Evolutionary conservation across 1,140 invertebrate genomes (phyloP).

Genomic region (Wiebesia pumilae): DNA sequence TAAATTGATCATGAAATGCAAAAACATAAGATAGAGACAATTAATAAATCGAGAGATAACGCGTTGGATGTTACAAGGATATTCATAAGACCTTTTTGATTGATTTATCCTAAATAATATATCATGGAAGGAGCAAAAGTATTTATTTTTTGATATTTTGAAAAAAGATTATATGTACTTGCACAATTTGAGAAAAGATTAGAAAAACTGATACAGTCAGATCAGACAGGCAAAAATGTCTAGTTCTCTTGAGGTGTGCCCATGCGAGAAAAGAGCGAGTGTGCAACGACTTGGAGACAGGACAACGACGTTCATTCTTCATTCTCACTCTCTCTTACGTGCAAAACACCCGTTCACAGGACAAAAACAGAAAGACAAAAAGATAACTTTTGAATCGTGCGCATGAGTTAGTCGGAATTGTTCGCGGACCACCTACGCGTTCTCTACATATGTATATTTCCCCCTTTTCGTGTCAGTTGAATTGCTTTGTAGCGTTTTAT

Average conservation of each 20-base stretch:
- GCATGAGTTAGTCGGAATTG: not conserved
- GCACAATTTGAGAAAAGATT: not conserved
- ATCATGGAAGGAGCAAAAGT: no score
- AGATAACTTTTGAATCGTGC: constrained; percentile 4
- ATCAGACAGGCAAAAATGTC: not conserved
- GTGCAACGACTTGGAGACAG: constrained; percentile 3
- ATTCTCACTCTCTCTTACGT: not conserved
- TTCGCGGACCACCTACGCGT: constrained; percentile 37
- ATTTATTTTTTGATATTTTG: no score
- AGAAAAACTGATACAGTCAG: not conserved
- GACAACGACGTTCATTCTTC: constrained; percentile 12
- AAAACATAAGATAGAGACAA: no score
- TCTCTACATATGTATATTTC: constrained; percentile 1
- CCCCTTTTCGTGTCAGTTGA: not conserved
- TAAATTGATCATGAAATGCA: no score
- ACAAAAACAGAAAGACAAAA: not conserved
- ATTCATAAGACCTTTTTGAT: no score
- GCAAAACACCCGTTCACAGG: not conserved
- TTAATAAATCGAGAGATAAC: no score
- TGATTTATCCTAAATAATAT: no score
- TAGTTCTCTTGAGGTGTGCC: not conserved
- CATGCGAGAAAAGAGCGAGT: not conserved
- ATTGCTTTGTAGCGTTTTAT: not conserved
- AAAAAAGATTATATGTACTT: not conserved
- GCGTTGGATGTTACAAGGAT: no score